Conservation (phyloP, 30 jellyfish, hydroid and myxozoan genomes). For the Pelagia noctiluca region DNA sequence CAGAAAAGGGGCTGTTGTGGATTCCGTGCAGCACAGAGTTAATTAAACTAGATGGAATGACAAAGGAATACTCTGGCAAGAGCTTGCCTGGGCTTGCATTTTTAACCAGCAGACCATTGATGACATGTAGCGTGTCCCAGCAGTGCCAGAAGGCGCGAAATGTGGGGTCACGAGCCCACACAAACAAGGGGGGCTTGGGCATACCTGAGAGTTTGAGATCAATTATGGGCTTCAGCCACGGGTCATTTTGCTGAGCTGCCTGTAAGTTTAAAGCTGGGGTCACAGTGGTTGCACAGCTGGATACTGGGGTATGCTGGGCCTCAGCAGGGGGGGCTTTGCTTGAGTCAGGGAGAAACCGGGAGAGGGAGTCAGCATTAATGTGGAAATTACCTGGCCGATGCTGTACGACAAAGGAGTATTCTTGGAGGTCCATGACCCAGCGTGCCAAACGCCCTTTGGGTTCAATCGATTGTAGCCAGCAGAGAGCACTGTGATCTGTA, state of each 20-base stretch:
- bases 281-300: conserved; percentile 33
- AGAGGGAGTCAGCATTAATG: conserved; percentile 73
- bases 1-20: conserved; percentile 40
- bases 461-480: conserved; percentile 68
- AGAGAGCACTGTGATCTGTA: too few species aligned
- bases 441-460: conserved; percentile 70
- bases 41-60: conserved; percentile 17
- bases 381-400: conserved; percentile 59
- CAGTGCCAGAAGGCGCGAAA: conserved; percentile 49
- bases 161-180: conserved; percentile 41
- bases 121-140: conserved; percentile 32
- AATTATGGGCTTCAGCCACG: not conserved
- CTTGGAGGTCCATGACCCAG: conserved; percentile 74
- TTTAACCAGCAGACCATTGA: conserved; percentile 52
- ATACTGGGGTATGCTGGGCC: not conserved
- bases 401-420: conserved; percentile 23
- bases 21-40: conserved; percentile 21
- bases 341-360: conserved; percentile 49
- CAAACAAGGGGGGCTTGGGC: conserved; percentile 39
- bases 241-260: conserved; percentile 24
- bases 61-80: too few species aligned
- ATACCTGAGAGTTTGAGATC: conserved; percentile 12
- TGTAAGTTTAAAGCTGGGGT: conserved; percentile 9
- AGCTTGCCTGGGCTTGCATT: too few species aligned
- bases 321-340: too few species aligned